Evolutionary conservation across 2,797 vertebrate genomes (phyloP), one percentile per base, ranked within the genome.

Genomic region (Alfaro cultratus): DNA sequence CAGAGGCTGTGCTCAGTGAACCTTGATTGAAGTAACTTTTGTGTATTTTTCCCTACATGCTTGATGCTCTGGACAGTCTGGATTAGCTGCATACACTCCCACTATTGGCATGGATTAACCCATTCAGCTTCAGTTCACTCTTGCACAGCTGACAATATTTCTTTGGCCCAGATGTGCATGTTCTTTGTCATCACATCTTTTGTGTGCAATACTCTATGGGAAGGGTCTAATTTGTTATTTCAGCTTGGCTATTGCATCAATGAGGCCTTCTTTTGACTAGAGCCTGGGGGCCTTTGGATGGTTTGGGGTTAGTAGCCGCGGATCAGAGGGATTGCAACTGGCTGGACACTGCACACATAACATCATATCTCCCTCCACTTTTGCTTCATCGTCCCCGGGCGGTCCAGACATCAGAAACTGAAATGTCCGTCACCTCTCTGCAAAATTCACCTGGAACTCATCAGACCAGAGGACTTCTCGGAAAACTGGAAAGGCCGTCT

Each of bases 361-460:
- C 84, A 86, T 86, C 80, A 74, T 57, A 86, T 78, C 80, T 87
- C 82, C 84, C 81, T 82, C 74, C 75, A 70, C 74, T 84, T 70
- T 78, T 34, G 71, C 83, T 77, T 77, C 83, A 43, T 79, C 55
- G 15, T 85, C 84, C 47, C 43, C 34, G 79, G 70, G 78, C 57
- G 55, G 80, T 83, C 79, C 80, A 85, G 92, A 89, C 85, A 82
- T 85, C 74, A 82, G 83, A 87, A 89, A 77, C 84, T 81, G 83
- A 94, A 92, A 85, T 95, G 94, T 95, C 93, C 93, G 90, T 91
- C 73, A 41, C 82, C 79, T 88, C 76, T 87, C 46, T 49, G 82
- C 77, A 85, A 83, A 88, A 81, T 89, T 93, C 94, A 95, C 93
- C 95, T 96, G 95, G 94, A 95, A 93, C 92, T 95, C 89, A 93